Base-by-base conservation (phyloP, 2,888 invertebrate species). In the Zelleria hepariella region DNA sequence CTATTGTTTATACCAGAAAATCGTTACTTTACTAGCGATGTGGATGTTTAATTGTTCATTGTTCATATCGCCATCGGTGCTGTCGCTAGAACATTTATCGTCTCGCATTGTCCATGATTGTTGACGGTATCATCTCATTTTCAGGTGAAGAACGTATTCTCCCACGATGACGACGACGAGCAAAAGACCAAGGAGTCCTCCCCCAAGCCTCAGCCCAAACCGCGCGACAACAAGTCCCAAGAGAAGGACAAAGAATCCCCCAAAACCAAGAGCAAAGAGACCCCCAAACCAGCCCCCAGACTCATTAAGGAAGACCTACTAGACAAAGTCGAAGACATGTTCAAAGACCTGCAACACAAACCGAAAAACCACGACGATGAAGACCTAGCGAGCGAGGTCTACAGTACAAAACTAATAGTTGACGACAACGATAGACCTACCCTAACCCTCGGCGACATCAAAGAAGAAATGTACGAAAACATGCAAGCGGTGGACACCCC, bases 311-410 rank as follows among this genome's bases (percentile, higher is more conserved):
- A 89, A 73, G 89, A 86, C 32, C 63, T 89, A 7, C 70, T 89
- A 1, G 85, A 74, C 58, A 89, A 89, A 77, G 88, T 89, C 0
- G 88, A 89, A n/a, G 89, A 89, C 62, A 88, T 89, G 86, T 89
- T 89, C 64, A 86, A 82, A 67, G 86, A 87, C 64, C 71, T 88
- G 0, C 74, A 82, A 55, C 62, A 77, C 4, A 86, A 83, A 68
- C 86, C 85, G 10, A 77, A 67, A 0, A 78, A 71, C 63, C 79
- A 82, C 20, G 83, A 85, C 1, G 86, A 86, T 26, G 58, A 76
- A 5, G 72, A 75, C 60, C 32, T 15, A 42, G 10, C 32, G 2
- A 81, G 68, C 59, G 67, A 81, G 62, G 73, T 88, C 0, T 89
- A 88, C 65, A 67, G 75, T 21, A 88, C 89, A 0, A 88, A 83